Evolutionary conservation across 2,888 invertebrate species (phyloP), one percentile per base, ranked within the genome.

Genomic region (Petrophora chlorosata): DNA sequence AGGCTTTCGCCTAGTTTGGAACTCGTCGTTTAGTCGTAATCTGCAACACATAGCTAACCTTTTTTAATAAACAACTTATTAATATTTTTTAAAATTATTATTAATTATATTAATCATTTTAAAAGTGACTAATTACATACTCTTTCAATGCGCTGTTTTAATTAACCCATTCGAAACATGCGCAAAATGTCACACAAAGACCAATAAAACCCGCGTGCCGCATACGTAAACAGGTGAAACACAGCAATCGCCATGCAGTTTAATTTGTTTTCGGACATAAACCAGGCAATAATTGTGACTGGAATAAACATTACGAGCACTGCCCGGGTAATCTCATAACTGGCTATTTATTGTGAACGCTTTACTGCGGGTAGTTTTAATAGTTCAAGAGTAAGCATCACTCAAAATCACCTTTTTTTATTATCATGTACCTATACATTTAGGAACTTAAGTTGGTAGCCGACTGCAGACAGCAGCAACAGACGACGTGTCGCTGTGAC

Each of bases 251-350:
- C 35, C 10, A 13, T 41, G 51, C 51, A 59, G 32, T 51, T 53
- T 53, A 51, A 59, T 59, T 53, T 44, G 51, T 49, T 56, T 53
- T 48, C 30, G 35, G 29, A 29, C 43, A 48, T 53, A 51, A 51
- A 42, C 48, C 56, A 34, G 33, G 45, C 17, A 42, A 51, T n/a
- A n/a, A 48, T 46, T 43, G 28, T 25, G 39, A 17, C 45, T 48
- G 42, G 47, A 59, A 59, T 56, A 49, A 59, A 56, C 51, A 52
- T 56, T 56, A 56, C 40, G 41, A 51, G 16, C 44, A 19, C n/a
- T 25, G 15, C 40, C 15, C 22, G 44, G 30, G 39, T 14, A 36
- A 30, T 47, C 36, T 25, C 29, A 17, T 35, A 47, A 41, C 41
- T 28, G 30, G 23, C 12, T 19, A 34, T 39, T 39, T 40, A 35